Base-by-base conservation (phyloP, 1,140 invertebrate genomes). In the Diorhabda elongata region DNA sequence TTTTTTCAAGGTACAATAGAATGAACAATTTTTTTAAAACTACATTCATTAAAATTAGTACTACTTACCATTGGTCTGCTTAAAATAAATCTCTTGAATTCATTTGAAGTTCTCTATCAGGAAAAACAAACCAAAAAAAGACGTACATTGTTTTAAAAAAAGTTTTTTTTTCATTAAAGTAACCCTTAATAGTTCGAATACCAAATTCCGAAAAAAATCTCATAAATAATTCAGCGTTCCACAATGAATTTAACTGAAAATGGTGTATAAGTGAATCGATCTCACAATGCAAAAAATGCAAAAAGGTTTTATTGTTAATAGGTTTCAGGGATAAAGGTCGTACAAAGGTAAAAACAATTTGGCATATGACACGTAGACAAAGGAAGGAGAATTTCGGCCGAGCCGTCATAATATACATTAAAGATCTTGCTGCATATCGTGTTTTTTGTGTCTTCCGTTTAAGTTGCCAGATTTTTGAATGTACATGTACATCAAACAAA, bases 351-450 rank as follows among this genome's bases (percentile, higher is more conserved):
- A 73, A 44, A 61, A 68, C 42, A 68, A 69, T 64, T 69, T 69
- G 58, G 79, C 81, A 81, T 78, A 80, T 86, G 85, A 86, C 85
- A 87, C 85, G 86, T 83, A 87, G 84, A 87, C 86, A 87, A 84
- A 84, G 84, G 86, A 80, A 82, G 84, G 84, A 83, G 84, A 52
- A 81, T 80, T 43, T 79, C 79, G 81, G 81, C 81, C 81, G 80
- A 81, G 78, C 77, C 76, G 78, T 79, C 80, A 80, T 75, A 72
- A 74, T 69, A 74, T 72, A 70, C 67, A 61, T 61, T 43, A 65
- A 58, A 65, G n/a, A 58, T 65, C 42, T 65, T 65, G 47, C 58
- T 47, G 64, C 64, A 57, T 11, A n/a, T 44, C 58, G 64, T 65
- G 47, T 65, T 42, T 44, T n/a, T 42, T 57, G 62, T 56, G 47